Percentiles rank a stretch among this genome's conserved stretches.
These are phyloP conservation scores for Tolmerus cingulatus DNA, from an alignment of 2,888 invertebrate species.

Conservation along the genomic window DNA sequence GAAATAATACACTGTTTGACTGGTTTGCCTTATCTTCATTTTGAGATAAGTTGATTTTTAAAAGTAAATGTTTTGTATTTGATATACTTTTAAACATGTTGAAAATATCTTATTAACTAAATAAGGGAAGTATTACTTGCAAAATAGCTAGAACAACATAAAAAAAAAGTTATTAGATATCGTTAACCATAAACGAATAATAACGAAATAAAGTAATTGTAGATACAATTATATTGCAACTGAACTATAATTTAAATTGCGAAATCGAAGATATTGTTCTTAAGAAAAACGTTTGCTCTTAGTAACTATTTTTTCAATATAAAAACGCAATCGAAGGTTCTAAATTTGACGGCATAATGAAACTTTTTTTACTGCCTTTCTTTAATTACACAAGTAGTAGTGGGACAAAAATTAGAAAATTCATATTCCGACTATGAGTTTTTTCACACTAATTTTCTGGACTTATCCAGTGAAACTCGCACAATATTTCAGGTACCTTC, in stretches of 20 bases:
- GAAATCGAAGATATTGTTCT: too few relatives aligned
- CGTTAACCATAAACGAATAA: neutral
- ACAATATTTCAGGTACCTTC: too few relatives aligned
- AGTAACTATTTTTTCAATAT: too few relatives aligned
- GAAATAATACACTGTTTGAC: slow-evolving; percentile 27
- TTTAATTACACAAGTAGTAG: too few relatives aligned
- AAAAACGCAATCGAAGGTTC: too few relatives aligned
- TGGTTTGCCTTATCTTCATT: neutral
- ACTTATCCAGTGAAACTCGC: too few relatives aligned
- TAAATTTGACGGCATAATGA: too few relatives aligned
- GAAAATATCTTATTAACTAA: neutral
- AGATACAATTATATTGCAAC: neutral
- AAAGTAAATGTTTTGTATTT: neutral
- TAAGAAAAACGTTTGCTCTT: too few relatives aligned
- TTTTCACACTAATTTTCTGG: too few relatives aligned
- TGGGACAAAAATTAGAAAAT: too few relatives aligned
- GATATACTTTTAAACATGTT: neutral
- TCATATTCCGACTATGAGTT: too few relatives aligned
- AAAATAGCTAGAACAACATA: neutral
- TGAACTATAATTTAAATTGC: neutral
- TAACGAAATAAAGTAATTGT: neutral
- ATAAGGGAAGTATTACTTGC: neutral
- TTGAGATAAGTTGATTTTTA: neutral
- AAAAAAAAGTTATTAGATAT: neutral
- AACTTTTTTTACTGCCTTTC: too few relatives aligned